A percentile compares a stretch with the other conserved stretches of the same genome.
Evolutionary conservation across 2,113 vertebrate genomes (phyloP).

Genomic region (Passer montanus): DNA sequence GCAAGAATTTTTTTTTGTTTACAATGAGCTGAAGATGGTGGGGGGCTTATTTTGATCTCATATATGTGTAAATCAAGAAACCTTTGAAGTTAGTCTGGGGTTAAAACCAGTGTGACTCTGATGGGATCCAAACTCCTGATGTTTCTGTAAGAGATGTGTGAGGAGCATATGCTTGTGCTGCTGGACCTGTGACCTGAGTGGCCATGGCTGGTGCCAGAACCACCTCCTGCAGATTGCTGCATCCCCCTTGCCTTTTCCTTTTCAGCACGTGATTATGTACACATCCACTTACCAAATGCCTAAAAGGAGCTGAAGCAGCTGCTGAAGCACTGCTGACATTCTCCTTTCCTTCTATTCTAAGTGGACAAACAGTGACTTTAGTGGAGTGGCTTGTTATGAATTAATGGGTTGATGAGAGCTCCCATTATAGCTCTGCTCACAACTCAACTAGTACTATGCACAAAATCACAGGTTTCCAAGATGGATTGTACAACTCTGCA

Average conservation of each 20-base stretch:
- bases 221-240: accelerated
- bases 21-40: neutral
- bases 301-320: neutral
- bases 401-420: neutral
- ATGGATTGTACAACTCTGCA: accelerated
- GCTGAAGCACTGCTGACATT: neutral
- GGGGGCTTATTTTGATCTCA: neutral
- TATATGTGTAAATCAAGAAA: neutral
- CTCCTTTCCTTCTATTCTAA: neutral
- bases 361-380: neutral
- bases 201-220: neutral
- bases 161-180: neutral
- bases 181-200: neutral
- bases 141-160: neutral
- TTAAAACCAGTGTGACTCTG: neutral
- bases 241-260: neutral
- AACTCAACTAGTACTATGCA: neutral
- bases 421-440: neutral
- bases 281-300: neutral
- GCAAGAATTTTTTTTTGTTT: neutral
- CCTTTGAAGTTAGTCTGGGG: neutral
- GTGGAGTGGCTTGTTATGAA: neutral
- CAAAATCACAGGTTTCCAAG: neutral
- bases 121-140: neutral
- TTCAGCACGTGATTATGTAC: neutral